Evolutionary conservation across 1,140 invertebrate species (phyloP), one percentile per base, ranked within the genome.

Genomic region (Brachionus rotundiformis): DNA sequence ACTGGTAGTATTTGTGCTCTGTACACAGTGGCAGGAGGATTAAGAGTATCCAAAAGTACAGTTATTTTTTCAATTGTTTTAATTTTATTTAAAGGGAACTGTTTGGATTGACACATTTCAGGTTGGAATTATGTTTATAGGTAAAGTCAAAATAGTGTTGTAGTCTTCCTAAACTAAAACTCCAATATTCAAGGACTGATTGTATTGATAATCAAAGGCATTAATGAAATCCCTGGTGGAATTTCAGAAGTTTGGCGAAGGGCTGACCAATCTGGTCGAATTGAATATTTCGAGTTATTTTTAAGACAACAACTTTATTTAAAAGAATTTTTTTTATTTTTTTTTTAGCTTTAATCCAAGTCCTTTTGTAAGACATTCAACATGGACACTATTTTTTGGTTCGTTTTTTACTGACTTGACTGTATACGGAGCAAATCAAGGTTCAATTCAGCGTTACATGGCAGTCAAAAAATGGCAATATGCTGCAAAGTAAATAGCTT

Each of bases 361-460:
- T 86, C 93, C 92, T 25, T 82, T 25, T 61, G 71, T 92, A 0
- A 90, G 94, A n/a, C 94, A 96, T 85, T 94, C 93, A 19, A 93
- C 95, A 83, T 98, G 94, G 91, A 92, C 93, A 1, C 91, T 96
- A 16, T 90, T 93, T 1, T 89, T 98, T 83, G 95, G 95, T 23
- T 94, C 94, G 0, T 92, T 93, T 49, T 93, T 96, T 83, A 96
- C 94, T 44, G 96, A 95, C 92, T 90, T 94, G 2, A 93, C 94
- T 1, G 91, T 96, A 85, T 96, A 95, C 85, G 95, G 93, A 83
- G 93, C 94, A 25, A 97, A 96, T 88, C 95, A 98, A 86, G 93
- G 95, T 0, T 94, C 94, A 41, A 92, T 97, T 10, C 95, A 98
- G 86, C 93, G 96, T 85, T 95, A 95, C 85, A 90, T 96, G 61